phyloP scores from a whole-genome alignment of 1,140 invertebrate species.

The Panagrolaimus sp. region DNA sequence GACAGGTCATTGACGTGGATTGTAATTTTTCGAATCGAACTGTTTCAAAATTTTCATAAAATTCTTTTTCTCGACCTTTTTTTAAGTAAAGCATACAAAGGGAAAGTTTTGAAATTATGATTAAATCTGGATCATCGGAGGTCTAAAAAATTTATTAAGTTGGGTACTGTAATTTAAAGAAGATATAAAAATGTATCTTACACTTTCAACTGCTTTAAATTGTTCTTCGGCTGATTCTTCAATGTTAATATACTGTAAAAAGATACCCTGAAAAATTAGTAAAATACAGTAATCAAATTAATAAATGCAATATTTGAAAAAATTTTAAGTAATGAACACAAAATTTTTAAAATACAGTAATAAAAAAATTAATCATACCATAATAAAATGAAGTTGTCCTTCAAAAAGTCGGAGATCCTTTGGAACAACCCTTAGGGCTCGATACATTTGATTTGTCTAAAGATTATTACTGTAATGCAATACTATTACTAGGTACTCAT shows the following conservation, averaged over 20 bases:
- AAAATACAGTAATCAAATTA: background rate
- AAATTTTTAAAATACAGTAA: too few relatives aligned
- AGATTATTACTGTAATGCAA: background rate
- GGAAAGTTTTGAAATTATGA: slow-evolving; percentile 2
- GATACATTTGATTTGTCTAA: slow-evolving; percentile 13
- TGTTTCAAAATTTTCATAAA: background rate
- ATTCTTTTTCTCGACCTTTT: slow-evolving; percentile 5
- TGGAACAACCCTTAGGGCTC: background rate
- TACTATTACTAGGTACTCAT: background rate
- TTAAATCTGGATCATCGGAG: background rate
- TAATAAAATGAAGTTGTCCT: slow-evolving; percentile 8
- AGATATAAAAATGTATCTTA: too few relatives aligned
- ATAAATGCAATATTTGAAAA: background rate
- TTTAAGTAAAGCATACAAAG: background rate
- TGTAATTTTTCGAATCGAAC: background rate
- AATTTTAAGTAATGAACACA: background rate
- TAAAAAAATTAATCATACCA: background rate
- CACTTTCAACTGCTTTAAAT: background rate
- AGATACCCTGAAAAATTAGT: background rate
- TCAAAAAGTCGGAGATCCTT: slow-evolving; percentile 4
- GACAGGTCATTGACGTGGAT: background rate
- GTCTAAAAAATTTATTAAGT: background rate
- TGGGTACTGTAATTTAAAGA: too few relatives aligned
- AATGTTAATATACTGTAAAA: background rate
- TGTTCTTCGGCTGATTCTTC: background rate